These are phyloP conservation scores for Sphaeridia pumilis DNA, from an alignment of 2,888 invertebrate genomes.

Conservation along the genomic window DNA sequence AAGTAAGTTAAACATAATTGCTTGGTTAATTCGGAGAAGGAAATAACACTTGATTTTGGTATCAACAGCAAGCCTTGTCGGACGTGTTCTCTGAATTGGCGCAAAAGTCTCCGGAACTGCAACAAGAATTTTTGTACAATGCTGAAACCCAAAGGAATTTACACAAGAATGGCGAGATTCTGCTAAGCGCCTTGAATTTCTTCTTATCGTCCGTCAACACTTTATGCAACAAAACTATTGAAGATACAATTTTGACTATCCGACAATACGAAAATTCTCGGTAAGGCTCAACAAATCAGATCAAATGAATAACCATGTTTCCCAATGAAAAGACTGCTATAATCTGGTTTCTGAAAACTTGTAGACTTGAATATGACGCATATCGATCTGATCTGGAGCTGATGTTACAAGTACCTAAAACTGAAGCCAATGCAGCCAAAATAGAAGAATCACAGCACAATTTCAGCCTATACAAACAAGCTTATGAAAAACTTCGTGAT, in stretches of 20 bases:
- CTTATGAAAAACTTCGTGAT: slow-evolving; percentile 81
- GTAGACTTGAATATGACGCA: slow-evolving; percentile 91
- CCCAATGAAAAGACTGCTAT: neutral
- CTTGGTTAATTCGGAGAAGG: no score
- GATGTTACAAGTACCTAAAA: slow-evolving; percentile 45
- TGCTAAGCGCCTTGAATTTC: slow-evolving; percentile 86
- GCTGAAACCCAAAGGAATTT: slow-evolving; percentile 90
- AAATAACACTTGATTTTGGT: slow-evolving; percentile 19
- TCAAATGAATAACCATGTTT: no score
- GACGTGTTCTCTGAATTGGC: slow-evolving; percentile 91
- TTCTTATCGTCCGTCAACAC: slow-evolving; percentile 94
- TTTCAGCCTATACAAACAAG: slow-evolving; percentile 72
- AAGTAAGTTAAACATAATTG: slow-evolving; percentile 40
- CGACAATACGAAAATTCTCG: slow-evolving; percentile 63
- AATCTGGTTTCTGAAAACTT: neutral
- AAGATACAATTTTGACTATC: slow-evolving; percentile 74
- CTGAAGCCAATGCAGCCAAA: slow-evolving; percentile 48
- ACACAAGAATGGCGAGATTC: slow-evolving; percentile 82
- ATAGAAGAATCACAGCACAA: slow-evolving; percentile 69
- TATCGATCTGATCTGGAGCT: slow-evolving; percentile 88
- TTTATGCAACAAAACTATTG: slow-evolving; percentile 93
- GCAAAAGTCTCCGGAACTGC: slow-evolving; percentile 89
- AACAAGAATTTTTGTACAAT: slow-evolving; percentile 88
- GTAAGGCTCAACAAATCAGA: slow-evolving; percentile 47
- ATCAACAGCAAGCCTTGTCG: slow-evolving; percentile 73